These are phyloP conservation scores for Andrena hattorfiana DNA, from an alignment of 2,888 invertebrate species.

Conservation along the genomic window DNA sequence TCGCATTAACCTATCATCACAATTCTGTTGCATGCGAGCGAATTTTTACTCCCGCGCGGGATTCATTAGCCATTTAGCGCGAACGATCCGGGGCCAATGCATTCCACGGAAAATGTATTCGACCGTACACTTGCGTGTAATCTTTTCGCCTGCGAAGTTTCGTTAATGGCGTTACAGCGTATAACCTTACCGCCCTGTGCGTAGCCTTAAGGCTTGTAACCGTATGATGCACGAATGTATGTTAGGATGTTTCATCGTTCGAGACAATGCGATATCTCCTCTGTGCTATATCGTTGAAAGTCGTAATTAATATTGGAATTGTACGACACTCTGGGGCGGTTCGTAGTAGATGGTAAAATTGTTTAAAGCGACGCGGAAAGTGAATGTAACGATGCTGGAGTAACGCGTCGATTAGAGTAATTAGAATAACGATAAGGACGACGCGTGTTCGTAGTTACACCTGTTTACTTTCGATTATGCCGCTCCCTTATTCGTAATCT, in stretches of 20 bases:
- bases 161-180: slow-evolving; percentile 9
- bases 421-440: background rate
- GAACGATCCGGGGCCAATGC: background rate
- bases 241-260: background rate
- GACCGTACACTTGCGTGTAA: background rate
- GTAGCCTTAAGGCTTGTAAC: slow-evolving; percentile 6
- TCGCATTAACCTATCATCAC: slow-evolving; percentile 66
- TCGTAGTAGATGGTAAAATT: background rate
- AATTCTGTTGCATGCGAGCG: slow-evolving; percentile 45
- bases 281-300: slow-evolving; percentile 12
- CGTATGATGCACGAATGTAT: background rate
- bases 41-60: slow-evolving; percentile 4
- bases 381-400: background rate
- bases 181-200: slow-evolving; percentile 47
- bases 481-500: slow-evolving; percentile 4
- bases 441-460: background rate
- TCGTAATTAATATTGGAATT: slow-evolving; percentile 54
- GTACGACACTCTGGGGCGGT: slow-evolving; percentile 37
- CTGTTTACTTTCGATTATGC: slow-evolving; percentile 9
- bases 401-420: background rate
- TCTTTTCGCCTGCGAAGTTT: background rate
- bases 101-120: background rate
- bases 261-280: background rate
- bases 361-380: background rate
- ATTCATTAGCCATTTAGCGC: background rate